Base-by-base conservation (phyloP, 2,113 vertebrate species). In the Channa argus region DNA sequence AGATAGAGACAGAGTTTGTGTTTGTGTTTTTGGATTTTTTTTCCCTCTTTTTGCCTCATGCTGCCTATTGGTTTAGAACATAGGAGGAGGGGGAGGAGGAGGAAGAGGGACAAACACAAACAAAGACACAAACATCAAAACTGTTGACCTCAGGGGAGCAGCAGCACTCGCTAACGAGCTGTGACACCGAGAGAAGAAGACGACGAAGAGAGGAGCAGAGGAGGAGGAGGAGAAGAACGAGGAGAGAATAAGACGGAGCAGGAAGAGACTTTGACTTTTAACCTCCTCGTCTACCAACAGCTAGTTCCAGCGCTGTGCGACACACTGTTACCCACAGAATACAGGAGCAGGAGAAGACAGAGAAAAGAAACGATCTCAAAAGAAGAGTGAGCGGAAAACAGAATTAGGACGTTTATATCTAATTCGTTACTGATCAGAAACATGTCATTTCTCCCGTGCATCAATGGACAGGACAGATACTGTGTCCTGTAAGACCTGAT, bases 61-160 rank as follows among this genome's bases (percentile, higher is more conserved):
- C 83, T 92, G 83, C 87, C 92, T 80, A 84, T 89, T 91, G 80
- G 75, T 89, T 89, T 72, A 65, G 81, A 87, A 87, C 50, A 41
- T 72, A 86, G 91, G 88, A 84, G 85, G 87, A 84, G 82, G 88
- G 87, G 77, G 24, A 24, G 24, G 24, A 24, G 24, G 24, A 24
- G 24, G 24, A 56, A 12, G 75, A 83, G 86, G 85, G 85, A 91
- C 82, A 87, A 92, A 93, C 83, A 90, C 84, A 89, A 91, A 93
- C 90, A 93, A 90, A 93, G 87, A 86, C 77, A 83, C 87, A 85
- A 90, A 93, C 91, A 92, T 92, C 90, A 92, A 91, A 93, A 83
- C 74, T 85, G 85, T 69, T 79, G 77, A 85, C 79, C 91, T 90
- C 86, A 59, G 82, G 87, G 87, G 88, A 84, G 77, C 68, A 79